A percentile compares a stretch with the other conserved stretches of the same genome.
phyloP scores from a whole-genome alignment of 2,113 vertebrate species.

The Phalacrocorax brasilianus region DNA sequence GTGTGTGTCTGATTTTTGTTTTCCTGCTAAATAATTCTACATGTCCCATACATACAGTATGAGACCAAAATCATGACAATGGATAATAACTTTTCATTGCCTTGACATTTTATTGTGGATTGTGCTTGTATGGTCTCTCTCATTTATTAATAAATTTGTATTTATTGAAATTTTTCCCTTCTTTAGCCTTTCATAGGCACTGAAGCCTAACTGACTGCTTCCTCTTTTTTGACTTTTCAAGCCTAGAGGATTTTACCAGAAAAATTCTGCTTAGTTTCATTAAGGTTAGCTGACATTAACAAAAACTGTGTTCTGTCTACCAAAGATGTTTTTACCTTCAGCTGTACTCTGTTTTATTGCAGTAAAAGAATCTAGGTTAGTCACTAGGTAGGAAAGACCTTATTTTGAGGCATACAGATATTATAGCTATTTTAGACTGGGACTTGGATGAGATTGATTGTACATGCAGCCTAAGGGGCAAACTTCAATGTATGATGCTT shows the following conservation, averaged over 20 bases:
- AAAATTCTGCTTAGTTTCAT: background rate
- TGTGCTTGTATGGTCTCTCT: background rate
- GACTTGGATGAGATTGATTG: background rate
- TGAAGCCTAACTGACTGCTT: background rate
- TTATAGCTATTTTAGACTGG: background rate
- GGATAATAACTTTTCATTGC: background rate
- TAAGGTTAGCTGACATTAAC: background rate
- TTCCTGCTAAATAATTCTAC: background rate
- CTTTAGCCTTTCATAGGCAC: background rate
- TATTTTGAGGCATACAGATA: background rate
- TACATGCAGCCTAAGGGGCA: background rate
- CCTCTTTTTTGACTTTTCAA: background rate
- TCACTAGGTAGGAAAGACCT: background rate
- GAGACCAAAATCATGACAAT: background rate
- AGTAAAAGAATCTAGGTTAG: background rate
- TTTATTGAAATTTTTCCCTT: background rate
- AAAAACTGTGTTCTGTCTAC: background rate
- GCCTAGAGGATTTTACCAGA: background rate
- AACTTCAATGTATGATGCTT: background rate
- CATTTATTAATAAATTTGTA: background rate
- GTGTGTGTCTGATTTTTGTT: background rate
- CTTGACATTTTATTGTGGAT: background rate
- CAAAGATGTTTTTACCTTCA: background rate
- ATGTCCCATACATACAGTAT: background rate
- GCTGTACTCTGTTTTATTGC: background rate